Percentiles rank a stretch among this genome's conserved stretches.
Conservation (phyloP, 2,888 invertebrate species). For the Dascillus cervinus region DNA sequence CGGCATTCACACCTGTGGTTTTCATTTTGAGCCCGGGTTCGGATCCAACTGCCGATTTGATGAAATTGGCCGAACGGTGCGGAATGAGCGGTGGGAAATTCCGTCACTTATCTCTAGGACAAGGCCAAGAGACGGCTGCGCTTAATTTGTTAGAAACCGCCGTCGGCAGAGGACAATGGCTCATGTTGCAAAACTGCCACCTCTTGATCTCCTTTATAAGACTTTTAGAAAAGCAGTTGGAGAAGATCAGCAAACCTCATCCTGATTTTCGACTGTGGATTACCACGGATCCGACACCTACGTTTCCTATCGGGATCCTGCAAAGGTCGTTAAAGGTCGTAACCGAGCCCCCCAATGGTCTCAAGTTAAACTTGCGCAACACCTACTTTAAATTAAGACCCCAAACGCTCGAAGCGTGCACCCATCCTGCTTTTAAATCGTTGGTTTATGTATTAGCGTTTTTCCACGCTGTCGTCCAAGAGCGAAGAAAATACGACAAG, state of each 20-base stretch:
- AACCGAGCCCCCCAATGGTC: conserved; percentile 85
- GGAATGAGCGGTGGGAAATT: conserved; percentile 71
- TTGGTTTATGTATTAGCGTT: conserved; percentile 84
- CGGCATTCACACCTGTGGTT: conserved; percentile 76
- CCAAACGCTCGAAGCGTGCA: conserved; percentile 65
- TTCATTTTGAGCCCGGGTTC: conserved; percentile 92
- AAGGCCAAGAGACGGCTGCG: conserved; percentile 87
- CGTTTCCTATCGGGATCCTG: conserved; percentile 84
- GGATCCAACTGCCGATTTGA: conserved; percentile 81
- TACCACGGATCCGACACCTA: conserved; percentile 80
- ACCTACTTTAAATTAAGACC: conserved; percentile 80
- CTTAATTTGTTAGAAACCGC: conserved; percentile 59
- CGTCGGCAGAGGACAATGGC: conserved; percentile 74
- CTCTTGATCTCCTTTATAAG: conserved; percentile 71
- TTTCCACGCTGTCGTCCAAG: conserved; percentile 90
- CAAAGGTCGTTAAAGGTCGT: conserved; percentile 70
- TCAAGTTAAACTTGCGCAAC: conserved; percentile 80
- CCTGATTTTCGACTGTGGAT: conserved; percentile 90
- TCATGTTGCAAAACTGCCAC: conserved; percentile 91
- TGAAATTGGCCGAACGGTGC: conserved; percentile 66
- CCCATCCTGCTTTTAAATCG: conserved; percentile 69
- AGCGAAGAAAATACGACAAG: conserved; percentile 87
- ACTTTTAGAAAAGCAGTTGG: conserved; percentile 75
- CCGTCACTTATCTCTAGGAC: conserved; percentile 83
- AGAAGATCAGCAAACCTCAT: conserved; percentile 72